phyloP scores from a whole-genome alignment of 2,797 vertebrate species.

The Schizopygopsis pylzovi region DNA sequence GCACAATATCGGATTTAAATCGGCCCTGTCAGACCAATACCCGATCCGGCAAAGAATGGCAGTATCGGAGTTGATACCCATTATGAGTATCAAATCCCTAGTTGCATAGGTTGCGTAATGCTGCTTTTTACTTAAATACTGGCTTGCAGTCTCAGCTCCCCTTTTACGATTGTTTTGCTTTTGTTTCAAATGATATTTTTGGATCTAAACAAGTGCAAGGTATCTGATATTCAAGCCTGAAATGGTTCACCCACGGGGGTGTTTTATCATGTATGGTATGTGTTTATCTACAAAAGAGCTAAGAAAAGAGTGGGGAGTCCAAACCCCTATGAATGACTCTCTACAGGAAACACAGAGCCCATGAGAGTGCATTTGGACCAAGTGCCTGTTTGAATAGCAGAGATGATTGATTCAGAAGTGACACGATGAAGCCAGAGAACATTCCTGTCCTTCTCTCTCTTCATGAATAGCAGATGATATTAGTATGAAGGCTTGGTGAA shows the following conservation, averaged over 20 bases:
- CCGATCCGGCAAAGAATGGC: neutral
- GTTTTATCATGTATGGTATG: conserved; percentile 17
- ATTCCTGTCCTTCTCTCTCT: conserved; percentile 23
- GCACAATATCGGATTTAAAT: neutral
- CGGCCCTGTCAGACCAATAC: neutral
- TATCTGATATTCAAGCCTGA: conserved; percentile 28
- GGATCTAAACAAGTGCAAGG: neutral
- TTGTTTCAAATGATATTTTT: conserved; percentile 18
- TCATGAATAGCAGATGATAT: conserved; percentile 26
- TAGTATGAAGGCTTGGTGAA: conserved; percentile 4
- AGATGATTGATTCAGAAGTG: conserved; percentile 37
- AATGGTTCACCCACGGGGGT: neutral
- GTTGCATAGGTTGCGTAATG: neutral
- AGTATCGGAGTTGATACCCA: neutral
- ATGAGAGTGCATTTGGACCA: conserved; percentile 13
- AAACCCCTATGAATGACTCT: neutral
- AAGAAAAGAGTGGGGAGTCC: neutral
- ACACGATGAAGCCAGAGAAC: conserved; percentile 13
- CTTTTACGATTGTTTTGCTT: neutral
- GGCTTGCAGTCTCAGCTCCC: neutral
- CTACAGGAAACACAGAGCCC: neutral
- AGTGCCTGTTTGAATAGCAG: conserved; percentile 19
- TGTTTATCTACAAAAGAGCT: conserved; percentile 7
- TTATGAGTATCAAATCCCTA: neutral
- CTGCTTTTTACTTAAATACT: neutral